These are phyloP conservation scores for Drosophila lowei DNA, from an alignment of 1,140 invertebrate species.

Conservation along the genomic window DNA sequence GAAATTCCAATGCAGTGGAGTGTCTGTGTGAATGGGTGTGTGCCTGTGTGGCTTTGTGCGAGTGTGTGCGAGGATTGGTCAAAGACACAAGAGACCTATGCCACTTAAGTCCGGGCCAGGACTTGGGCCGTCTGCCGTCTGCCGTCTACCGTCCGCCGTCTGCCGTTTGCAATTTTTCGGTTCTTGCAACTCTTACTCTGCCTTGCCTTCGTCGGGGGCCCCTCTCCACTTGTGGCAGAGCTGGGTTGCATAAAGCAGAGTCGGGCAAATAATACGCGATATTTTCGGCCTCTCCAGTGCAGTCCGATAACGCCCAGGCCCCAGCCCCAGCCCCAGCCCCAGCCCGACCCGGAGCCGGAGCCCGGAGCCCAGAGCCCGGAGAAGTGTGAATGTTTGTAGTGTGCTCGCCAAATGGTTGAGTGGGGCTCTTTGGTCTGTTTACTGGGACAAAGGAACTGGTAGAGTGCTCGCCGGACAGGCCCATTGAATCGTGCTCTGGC, in stretches of 20 bases:
- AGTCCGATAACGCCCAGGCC: background rate
- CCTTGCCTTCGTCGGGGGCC: no score
- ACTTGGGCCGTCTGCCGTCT: conserved; percentile 33
- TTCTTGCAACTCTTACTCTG: conserved; percentile 20
- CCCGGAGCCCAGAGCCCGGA: conserved; percentile 9
- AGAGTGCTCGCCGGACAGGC: conserved; percentile 65
- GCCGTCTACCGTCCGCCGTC: conserved; percentile 38
- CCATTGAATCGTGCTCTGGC: conserved; percentile 60
- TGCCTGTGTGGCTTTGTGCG: conserved; percentile 1
- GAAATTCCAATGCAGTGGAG: conserved; percentile 68
- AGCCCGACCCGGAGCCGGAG: conserved; percentile 3
- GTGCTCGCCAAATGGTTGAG: conserved; percentile 48
- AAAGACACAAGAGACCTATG: conserved; percentile 54
- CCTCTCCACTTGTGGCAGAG: no score
- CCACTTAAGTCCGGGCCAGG: conserved; percentile 51
- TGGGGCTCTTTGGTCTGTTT: conserved; percentile 67
- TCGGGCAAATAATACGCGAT: conserved; percentile 68
- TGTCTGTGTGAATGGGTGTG: conserved; percentile 11
- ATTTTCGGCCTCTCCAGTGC: conserved; percentile 57
- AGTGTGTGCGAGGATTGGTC: conserved; percentile 31
- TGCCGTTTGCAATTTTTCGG: conserved; percentile 42
- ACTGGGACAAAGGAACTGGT: conserved; percentile 66
- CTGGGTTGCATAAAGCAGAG: conserved; percentile 40
- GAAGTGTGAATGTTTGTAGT: conserved; percentile 52
- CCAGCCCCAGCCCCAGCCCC: background rate